A percentile compares a stretch with the other conserved stretches of the same genome.
phyloP scores from a whole-genome alignment of 2,797 vertebrate genomes.

The Astyanax mexicanus region DNA sequence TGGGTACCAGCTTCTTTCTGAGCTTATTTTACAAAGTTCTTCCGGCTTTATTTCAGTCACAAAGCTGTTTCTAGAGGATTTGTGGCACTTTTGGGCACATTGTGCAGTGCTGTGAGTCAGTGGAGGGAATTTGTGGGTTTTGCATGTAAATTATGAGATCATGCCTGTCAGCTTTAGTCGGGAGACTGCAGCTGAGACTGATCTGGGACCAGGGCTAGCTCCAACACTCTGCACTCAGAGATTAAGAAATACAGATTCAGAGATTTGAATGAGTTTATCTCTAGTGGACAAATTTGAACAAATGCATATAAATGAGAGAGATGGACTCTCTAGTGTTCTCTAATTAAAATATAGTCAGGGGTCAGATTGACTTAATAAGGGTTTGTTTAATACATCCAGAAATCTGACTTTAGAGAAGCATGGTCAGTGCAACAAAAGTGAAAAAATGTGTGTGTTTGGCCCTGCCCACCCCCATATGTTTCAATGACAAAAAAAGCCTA shows the following conservation, averaged over 20 bases:
- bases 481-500: no score
- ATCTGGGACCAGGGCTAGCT: not conserved
- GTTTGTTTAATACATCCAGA: no score
- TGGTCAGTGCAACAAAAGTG: no score
- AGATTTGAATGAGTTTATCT: no score
- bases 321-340: no score
- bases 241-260: not conserved
- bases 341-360: no score
- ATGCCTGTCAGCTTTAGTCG: not conserved
- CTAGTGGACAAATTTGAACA: no score
- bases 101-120: not conserved
- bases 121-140: not conserved
- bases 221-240: not conserved
- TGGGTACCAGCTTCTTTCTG: conserved; percentile 5
- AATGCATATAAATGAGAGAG: no score
- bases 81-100: not conserved
- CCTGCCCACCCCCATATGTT: no score
- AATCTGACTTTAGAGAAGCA: no score
- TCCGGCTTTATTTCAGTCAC: not conserved
- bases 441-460: no score
- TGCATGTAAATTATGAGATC: not conserved
- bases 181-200: not conserved
- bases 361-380: no score
- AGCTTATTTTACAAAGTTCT: not conserved
- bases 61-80: not conserved